These are phyloP conservation scores for Opisthograptis luteolata DNA, from an alignment of 2,888 invertebrate genomes.

Conservation along the genomic window DNA sequence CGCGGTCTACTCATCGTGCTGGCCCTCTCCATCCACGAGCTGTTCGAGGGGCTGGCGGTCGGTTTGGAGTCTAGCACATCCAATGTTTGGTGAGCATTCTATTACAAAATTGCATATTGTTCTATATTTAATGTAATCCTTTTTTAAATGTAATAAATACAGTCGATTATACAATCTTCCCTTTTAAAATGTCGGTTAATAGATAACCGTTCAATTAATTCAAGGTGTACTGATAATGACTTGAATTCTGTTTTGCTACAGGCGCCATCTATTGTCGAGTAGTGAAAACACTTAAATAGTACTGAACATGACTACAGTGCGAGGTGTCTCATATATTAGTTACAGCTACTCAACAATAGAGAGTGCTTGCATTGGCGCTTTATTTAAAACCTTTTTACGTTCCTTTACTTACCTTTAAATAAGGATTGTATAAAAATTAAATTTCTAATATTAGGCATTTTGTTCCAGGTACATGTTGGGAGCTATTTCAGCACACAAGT, in stretches of 20 bases:
- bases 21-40: constrained; percentile 93
- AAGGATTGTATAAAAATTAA: too few relatives aligned
- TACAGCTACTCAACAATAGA: constrained; percentile 41
- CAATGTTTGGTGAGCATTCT: constrained; percentile 66
- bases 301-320: not conserved
- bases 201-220: too few relatives aligned
- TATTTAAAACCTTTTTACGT: not conserved
- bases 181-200: too few relatives aligned
- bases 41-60: constrained; percentile 94
- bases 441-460: too few relatives aligned
- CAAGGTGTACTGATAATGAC: too few relatives aligned
- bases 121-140: not conserved
- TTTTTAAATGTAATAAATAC: too few relatives aligned
- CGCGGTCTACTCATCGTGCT: constrained; percentile 91
- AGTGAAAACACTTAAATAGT: constrained; percentile 28
- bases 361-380: constrained; percentile 34
- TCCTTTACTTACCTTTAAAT: too few relatives aligned
- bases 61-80: constrained; percentile 87
- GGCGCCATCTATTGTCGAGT: constrained; percentile 42
- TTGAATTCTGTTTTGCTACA: not conserved
- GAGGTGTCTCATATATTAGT: not conserved
- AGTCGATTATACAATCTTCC: too few relatives aligned
- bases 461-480: constrained; percentile 90
- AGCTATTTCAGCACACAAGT: constrained; percentile 93
- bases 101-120: not conserved